Evolutionary conservation across 2,888 invertebrate genomes (phyloP).

Genomic region (Lepidocyrtoides sp.): DNA sequence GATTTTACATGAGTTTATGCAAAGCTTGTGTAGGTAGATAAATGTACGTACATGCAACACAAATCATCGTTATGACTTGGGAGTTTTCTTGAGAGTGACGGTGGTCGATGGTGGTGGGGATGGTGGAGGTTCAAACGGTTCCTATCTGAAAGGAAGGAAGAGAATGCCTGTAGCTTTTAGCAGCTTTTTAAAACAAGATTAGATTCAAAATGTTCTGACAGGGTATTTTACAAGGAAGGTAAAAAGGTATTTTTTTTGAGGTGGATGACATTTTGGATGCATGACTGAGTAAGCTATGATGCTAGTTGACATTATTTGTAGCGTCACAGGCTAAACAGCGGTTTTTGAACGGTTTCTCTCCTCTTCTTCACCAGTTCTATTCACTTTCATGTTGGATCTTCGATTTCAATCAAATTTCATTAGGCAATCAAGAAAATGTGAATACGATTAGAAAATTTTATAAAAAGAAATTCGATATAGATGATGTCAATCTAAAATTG

Average conservation of each 20-base stretch:
- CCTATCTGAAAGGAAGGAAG: too few species aligned
- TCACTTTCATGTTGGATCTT: too few species aligned
- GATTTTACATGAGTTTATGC: not conserved
- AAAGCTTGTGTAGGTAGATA: not conserved
- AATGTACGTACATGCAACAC: too few species aligned
- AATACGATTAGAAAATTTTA: not conserved
- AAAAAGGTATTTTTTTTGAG: not conserved
- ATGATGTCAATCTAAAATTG: not conserved
- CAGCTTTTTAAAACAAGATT: not conserved
- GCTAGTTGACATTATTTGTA: too few species aligned
- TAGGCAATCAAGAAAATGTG: not conserved
- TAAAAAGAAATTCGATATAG: not conserved
- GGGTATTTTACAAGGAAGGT: not conserved
- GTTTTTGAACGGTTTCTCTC: too few species aligned
- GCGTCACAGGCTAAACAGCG: too few species aligned
- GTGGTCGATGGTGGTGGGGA: not conserved
- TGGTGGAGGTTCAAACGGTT: not conserved
- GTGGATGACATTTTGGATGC: constrained; percentile 45
- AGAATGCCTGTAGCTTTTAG: not conserved
- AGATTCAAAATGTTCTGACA: not conserved
- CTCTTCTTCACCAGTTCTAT: not conserved
- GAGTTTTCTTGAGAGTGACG: not conserved
- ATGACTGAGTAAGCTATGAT: too few species aligned
- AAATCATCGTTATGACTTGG: not conserved
- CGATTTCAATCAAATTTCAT: not conserved